Evolutionary conservation across 1,140 invertebrate species (phyloP).

Genomic region (Vanessa atalanta): DNA sequence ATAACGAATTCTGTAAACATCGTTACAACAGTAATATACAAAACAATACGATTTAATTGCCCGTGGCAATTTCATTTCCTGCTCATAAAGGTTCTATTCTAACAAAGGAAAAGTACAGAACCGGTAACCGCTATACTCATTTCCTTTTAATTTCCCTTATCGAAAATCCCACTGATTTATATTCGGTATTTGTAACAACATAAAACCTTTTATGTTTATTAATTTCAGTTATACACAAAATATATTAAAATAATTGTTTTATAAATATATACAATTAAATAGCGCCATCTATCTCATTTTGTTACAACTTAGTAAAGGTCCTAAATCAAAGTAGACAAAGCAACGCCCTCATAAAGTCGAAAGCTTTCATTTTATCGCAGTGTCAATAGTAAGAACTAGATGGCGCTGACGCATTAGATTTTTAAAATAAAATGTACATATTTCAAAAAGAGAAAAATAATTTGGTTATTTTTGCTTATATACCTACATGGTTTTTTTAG

Average conservation of each 20-base stretch:
- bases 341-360: background rate
- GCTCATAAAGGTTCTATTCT: slow-evolving; percentile 21
- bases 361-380: background rate
- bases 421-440: background rate
- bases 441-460: too few relatives aligned
- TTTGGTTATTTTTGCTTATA: too few relatives aligned
- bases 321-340: background rate
- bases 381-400: slow-evolving; percentile 7
- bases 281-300: background rate
- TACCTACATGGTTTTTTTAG: too few relatives aligned
- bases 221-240: background rate
- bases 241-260: background rate
- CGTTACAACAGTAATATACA: background rate
- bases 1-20: background rate
- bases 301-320: background rate
- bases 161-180: too few relatives aligned
- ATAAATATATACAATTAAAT: background rate
- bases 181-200: too few relatives aligned
- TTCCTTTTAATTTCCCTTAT: slow-evolving; percentile 22
- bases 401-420: slow-evolving; percentile 27
- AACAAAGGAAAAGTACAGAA: slow-evolving; percentile 19
- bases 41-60: slow-evolving; percentile 30
- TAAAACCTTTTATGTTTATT: background rate
- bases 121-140: slow-evolving; percentile 1
- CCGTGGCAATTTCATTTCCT: slow-evolving; percentile 36